Evolutionary conservation across 2,888 invertebrate species (phyloP).

Genomic region (Andrena flavipes): DNA sequence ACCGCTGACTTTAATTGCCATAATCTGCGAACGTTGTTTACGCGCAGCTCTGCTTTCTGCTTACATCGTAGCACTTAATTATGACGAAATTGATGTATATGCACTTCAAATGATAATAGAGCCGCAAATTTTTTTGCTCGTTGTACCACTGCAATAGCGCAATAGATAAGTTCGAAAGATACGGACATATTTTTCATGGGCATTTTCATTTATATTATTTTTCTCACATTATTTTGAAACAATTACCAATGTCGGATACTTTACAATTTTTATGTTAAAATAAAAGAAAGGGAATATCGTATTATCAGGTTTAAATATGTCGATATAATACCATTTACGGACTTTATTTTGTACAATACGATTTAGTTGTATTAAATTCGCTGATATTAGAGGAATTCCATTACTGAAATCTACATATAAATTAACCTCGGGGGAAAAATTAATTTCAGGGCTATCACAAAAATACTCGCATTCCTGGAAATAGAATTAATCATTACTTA

Average conservation of each 20-base stretch:
- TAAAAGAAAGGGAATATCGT: not conserved
- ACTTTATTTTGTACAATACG: not conserved
- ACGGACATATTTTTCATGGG: not conserved
- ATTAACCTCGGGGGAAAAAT: slow-evolving; percentile 8
- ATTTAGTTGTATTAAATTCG: slow-evolving; percentile 9
- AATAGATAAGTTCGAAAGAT: not conserved
- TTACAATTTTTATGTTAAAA: not conserved
- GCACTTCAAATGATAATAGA: slow-evolving; percentile 2
- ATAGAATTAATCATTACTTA: slow-evolving; percentile 47
- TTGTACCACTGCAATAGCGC: not conserved
- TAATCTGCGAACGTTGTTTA: slow-evolving; percentile 26
- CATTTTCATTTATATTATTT: not conserved
- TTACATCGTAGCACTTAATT: slow-evolving; percentile 24
- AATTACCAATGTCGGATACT: not conserved
- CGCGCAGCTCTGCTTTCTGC: slow-evolving; percentile 5
- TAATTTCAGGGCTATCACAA: slow-evolving; percentile 39
- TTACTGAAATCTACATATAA: not conserved
- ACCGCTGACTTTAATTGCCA: slow-evolving; percentile 10
- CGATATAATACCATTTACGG: not conserved
- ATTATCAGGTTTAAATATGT: not conserved
- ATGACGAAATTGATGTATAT: slow-evolving; percentile 22
- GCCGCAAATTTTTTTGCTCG: slow-evolving; percentile 10
- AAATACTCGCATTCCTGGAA: slow-evolving; percentile 26
- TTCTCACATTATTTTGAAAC: not conserved
- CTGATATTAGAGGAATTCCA: not conserved